Percentiles rank a stretch among this genome's conserved stretches.
These are phyloP conservation scores for Myrmecobius fasciatus DNA, from an alignment of 2,113 vertebrate genomes.

Conservation along the genomic window DNA sequence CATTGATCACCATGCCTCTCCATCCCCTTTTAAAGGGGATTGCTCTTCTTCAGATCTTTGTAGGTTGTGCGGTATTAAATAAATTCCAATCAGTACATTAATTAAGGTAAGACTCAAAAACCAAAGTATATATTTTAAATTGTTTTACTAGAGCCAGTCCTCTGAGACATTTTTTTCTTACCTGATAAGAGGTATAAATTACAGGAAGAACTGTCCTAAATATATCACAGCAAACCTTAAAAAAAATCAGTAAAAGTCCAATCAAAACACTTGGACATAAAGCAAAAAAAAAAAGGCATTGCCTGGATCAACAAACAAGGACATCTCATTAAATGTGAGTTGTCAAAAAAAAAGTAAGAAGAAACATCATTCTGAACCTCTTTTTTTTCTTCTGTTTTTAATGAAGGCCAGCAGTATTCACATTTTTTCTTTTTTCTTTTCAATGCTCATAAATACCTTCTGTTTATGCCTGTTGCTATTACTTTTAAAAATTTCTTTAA, in stretches of 20 bases:
- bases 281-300: slow-evolving; percentile 62
- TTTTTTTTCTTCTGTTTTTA: slow-evolving; percentile 72
- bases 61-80: slow-evolving; percentile 39
- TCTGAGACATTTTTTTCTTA: slow-evolving; percentile 36
- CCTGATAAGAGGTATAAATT: slow-evolving; percentile 36
- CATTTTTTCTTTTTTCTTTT: slow-evolving; percentile 63
- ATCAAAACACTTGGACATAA: slow-evolving; percentile 55
- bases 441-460: slow-evolving; percentile 52
- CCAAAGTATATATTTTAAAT: slow-evolving; percentile 57
- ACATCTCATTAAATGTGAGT: slow-evolving; percentile 66
- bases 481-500: background rate
- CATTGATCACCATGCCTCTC: background rate
- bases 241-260: slow-evolving; percentile 55
- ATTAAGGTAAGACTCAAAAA: slow-evolving; percentile 63
- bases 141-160: slow-evolving; percentile 44
- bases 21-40: background rate
- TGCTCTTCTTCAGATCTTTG: background rate
- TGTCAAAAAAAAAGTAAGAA: slow-evolving; percentile 63
- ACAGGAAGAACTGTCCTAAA: slow-evolving; percentile 63
- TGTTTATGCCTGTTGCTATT: slow-evolving; percentile 17
- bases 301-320: slow-evolving; percentile 43
- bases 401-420: slow-evolving; percentile 61
- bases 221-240: slow-evolving; percentile 67
- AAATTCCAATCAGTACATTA: slow-evolving; percentile 71
- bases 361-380: slow-evolving; percentile 67